Evolutionary conservation across 2,888 invertebrate genomes (phyloP), one percentile per base, ranked within the genome.

Genomic region (Crepidodera aurea): DNA sequence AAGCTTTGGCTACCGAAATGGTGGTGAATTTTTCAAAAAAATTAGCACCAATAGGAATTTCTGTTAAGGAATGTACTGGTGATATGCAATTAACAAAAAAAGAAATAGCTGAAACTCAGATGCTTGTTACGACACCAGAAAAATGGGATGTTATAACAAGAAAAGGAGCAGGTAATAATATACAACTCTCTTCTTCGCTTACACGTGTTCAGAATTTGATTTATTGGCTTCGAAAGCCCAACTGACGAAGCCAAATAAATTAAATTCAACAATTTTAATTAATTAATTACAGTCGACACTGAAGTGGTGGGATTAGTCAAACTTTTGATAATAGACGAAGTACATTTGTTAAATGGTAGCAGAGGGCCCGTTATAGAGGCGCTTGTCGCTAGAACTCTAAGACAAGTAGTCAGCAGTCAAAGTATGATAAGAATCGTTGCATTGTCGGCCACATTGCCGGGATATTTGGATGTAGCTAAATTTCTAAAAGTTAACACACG

Each of bases 61-160:
- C 83, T 0, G 98, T 99, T 0, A 86, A 90, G 54, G 99, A 99
- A 80, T 82, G 98, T 68, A 99, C 99, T 0, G 99, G 99, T 12
- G 99, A 99, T 79, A 99, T 98, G 94, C 96, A 97, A 73, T 83
- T 99, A 13, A 94, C 96, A 0, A 96, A 96, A 80, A 84, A 88
- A 2, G 98, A 99, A 82, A 95, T 99, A 62, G 87, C 90, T 44
- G 91, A 94, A 75, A 99, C 99, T 0, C 98, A 98, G 82, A 96
- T 99, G 91, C 86, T 99, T 46, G 94, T 99, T 1, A 96, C 98
- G 1, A 99, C 99, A 0, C 99, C 99, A 0, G 99, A 99, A 82
- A 99, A 99, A 77, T 99, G 99, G 98, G 99, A 99, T 79, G 97
- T 99, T 4, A 96, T 99, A 1, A 98, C 98, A 0, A 86, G 99